Conservation (phyloP, 2,113 vertebrate species). For the Manacus vitellinus region DNA sequence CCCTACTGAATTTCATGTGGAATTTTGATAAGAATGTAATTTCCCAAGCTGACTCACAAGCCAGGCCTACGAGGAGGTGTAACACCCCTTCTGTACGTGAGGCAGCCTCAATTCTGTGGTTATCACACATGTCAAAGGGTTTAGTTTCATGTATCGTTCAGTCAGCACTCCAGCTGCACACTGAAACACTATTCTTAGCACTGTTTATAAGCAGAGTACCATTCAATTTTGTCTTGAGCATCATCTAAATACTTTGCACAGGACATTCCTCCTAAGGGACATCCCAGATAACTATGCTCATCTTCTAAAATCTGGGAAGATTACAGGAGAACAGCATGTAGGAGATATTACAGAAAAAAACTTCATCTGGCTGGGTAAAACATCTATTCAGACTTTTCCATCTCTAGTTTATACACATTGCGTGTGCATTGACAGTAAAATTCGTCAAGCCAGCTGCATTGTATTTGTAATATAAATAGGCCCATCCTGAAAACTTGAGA, state of each 20-base stretch:
- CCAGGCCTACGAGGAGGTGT: neutral
- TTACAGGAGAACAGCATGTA: neutral
- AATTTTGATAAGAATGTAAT: conserved; percentile 50
- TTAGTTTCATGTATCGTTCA: neutral
- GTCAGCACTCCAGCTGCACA: neutral
- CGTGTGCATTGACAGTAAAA: neutral
- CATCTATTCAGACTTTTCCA: neutral
- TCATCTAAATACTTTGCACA: neutral
- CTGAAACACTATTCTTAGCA: neutral
- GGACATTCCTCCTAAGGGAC: neutral
- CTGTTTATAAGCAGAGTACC: neutral
- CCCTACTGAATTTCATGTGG: conserved; percentile 24
- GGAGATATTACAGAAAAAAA: neutral
- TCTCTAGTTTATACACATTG: neutral
- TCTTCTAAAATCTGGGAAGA: neutral
- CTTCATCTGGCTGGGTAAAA: neutral
- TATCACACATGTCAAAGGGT: neutral
- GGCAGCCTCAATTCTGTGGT: neutral
- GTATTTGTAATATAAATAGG: neutral
- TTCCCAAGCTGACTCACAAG: conserved; percentile 27
- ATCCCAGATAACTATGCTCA: neutral
- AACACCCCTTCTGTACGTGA: neutral
- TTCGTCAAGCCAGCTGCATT: neutral
- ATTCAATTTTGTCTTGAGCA: neutral
- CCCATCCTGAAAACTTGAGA: neutral